Base-by-base conservation (phyloP, 2,113 vertebrate genomes). In the Corythaeola cristata region DNA sequence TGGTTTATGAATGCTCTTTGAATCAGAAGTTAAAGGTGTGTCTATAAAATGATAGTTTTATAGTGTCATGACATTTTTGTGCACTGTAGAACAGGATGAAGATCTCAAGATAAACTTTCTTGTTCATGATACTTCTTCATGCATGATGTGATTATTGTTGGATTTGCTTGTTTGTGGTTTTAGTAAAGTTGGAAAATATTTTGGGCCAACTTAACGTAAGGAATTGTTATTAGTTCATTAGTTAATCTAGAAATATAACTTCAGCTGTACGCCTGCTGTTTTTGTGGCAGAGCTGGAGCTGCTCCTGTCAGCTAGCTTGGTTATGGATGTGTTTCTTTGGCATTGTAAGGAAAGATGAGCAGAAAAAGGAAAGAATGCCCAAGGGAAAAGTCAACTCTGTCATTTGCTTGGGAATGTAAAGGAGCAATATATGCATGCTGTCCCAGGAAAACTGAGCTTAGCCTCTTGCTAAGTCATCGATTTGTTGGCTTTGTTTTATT, bases 231-330 rank as follows among this genome's bases (percentile, higher is more conserved):
- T 72, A 64, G 58, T 15, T 80, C 1, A 0, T 33, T 56, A 56
- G 9, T 73, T 76, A 32, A 84, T 49, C 24, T 28, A 41, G 50
- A 90, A 85, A 41, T 63, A 5, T 67, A 21, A n/a, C n/a, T 72
- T 63, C 30, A 88, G 1, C 28, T 91, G 4, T 16, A 9, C 0
- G 0, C 11, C 11, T 19, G 7, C 23, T 41, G 24, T 33, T 83
- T 13, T 3, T 63, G 21, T 32, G 22, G 28, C 41, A 49, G 76
- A 77, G 28, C 35, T 74, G 55, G 44, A 76, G 53, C 45, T 56
- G 58, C 39, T 75, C 17, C 58, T 62, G n/a, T 45, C 21, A 28
- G 11, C 53, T 39, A 21, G 2, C 22, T n/a, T 79, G 27, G 18
- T 49, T 52, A 14, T 41, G 53, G 39, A 6, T 72, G 11, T 28